Percentiles rank a stretch among this genome's conserved stretches.
Conservation (phyloP, 2,797 vertebrate species). For the Holocentrus rufus region DNA sequence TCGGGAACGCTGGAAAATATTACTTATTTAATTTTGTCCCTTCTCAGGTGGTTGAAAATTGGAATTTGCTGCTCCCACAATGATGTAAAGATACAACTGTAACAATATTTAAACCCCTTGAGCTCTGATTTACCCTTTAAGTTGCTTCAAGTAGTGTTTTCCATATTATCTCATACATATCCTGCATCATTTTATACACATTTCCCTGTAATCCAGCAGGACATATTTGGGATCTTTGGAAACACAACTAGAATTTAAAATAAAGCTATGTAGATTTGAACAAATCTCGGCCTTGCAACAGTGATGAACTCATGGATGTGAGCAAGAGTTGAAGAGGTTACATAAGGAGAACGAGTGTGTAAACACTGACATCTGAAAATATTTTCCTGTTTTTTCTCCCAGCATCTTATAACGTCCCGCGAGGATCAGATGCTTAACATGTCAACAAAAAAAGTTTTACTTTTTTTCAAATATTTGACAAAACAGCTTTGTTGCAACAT, state of each 20-base stretch:
- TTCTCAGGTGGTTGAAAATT: not conserved
- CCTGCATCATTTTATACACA: no score
- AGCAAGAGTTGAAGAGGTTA: no score
- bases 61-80: no score
- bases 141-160: no score
- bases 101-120: not conserved
- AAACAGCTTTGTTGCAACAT: slow-evolving; percentile 15
- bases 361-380: not conserved
- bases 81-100: not conserved
- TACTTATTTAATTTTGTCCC: not conserved
- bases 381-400: not conserved
- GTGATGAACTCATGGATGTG: no score
- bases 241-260: no score
- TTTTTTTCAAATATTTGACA: slow-evolving; percentile 27
- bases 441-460: not conserved
- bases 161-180: no score
- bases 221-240: no score
- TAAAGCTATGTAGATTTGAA: no score
- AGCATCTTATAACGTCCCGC: not conserved
- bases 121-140: no score
- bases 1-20: not conserved
- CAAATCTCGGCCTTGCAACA: no score
- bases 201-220: no score
- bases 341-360: not conserved
- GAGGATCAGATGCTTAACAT: not conserved